Evolutionary conservation across 1,140 invertebrate genomes (phyloP).

Genomic region (Drosophila virilis): DNA sequence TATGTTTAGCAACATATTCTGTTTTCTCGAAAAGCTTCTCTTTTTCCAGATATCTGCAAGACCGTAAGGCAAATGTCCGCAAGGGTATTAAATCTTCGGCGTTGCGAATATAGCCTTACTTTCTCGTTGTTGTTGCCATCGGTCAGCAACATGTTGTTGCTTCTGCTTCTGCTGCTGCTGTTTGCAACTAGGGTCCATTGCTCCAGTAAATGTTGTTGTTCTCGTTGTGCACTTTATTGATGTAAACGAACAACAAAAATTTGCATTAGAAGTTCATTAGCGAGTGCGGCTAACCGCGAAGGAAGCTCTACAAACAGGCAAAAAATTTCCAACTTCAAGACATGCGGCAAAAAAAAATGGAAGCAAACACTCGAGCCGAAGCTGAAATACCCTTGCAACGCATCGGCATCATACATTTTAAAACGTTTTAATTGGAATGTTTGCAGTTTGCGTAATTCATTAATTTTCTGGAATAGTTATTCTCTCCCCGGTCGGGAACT

Average conservation of each 20-base stretch:
- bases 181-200: constrained; percentile 54
- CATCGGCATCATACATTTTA: too few relatives aligned
- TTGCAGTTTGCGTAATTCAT: too few relatives aligned
- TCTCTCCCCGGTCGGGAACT: too few relatives aligned
- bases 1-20: too few relatives aligned
- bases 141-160: constrained; percentile 50
- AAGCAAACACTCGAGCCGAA: constrained; percentile 2
- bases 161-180: constrained; percentile 32
- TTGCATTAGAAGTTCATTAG: constrained; percentile 82
- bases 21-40: too few relatives aligned
- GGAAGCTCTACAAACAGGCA: constrained; percentile 29
- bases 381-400: neutral
- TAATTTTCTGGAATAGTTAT: too few relatives aligned
- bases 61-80: too few relatives aligned
- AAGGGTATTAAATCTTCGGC: too few relatives aligned
- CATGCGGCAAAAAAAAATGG: constrained; percentile 13
- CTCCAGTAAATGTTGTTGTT: constrained; percentile 47
- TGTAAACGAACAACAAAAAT: constrained; percentile 48
- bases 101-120: too few relatives aligned
- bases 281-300: constrained; percentile 58
- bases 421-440: too few relatives aligned
- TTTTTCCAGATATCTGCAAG: too few relatives aligned
- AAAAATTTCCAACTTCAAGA: constrained; percentile 45
- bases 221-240: constrained; percentile 42
- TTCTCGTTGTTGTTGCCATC: constrained; percentile 29